Percentiles rank a stretch among this genome's conserved stretches.
These are phyloP conservation scores for Parazoanthus darwini DNA, from an alignment of 92 coral and sea anemone genomes.

Conservation along the genomic window DNA sequence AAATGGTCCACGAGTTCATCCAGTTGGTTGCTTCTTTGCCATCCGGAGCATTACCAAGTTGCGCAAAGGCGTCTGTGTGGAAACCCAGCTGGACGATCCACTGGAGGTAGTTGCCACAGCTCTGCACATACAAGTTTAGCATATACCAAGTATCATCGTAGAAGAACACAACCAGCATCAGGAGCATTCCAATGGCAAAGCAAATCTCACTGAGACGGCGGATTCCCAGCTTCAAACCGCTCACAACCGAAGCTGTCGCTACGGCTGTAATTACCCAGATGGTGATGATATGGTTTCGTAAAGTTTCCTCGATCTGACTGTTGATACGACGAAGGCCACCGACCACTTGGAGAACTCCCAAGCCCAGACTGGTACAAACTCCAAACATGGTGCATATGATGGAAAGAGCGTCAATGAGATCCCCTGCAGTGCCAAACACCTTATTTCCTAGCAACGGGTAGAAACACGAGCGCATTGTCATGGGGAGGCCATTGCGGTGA, in stretches of 20 bases:
- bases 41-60: constrained; percentile 88
- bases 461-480: constrained; percentile 95
- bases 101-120: constrained; percentile 86
- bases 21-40: constrained; percentile 68
- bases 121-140: constrained; percentile 83
- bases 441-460: constrained; percentile 82
- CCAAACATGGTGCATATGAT: constrained; percentile 91
- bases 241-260: constrained; percentile 86
- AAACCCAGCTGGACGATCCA: constrained; percentile 85
- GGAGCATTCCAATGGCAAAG: constrained; percentile 80
- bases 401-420: constrained; percentile 77
- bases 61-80: constrained; percentile 95
- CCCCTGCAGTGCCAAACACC: constrained; percentile 81
- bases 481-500: constrained; percentile 79
- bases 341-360: constrained; percentile 78
- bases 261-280: constrained; percentile 87
- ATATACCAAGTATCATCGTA: constrained; percentile 91
- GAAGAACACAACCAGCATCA: constrained; percentile 82
- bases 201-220: constrained; percentile 91
- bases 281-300: constrained; percentile 73
- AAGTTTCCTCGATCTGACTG: constrained; percentile 57
- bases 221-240: constrained; percentile 90
- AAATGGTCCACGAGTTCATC: constrained; percentile 94
- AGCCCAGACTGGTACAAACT: constrained; percentile 92
- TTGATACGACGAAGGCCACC: constrained; percentile 77